Conservation (phyloP, 2,888 invertebrate species). For the Xestobium rufovillosum region DNA sequence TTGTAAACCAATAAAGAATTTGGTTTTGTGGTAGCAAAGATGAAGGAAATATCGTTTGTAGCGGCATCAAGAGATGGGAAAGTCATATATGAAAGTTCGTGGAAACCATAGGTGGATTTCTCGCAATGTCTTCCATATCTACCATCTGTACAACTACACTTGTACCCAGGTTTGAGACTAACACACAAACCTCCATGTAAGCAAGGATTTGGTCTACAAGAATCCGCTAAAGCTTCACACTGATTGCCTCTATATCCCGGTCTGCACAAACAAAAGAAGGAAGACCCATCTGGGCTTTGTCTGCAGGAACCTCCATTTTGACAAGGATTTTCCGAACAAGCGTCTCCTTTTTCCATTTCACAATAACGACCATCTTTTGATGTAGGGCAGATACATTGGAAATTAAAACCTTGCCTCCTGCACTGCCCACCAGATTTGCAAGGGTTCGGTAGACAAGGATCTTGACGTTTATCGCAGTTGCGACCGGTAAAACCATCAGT, state of each 20-base stretch:
- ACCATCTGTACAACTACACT: slow-evolving; percentile 78
- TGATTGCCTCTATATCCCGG: slow-evolving; percentile 86
- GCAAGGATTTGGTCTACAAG: slow-evolving; percentile 91
- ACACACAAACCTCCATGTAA: slow-evolving; percentile 82
- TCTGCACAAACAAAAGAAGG: slow-evolving; percentile 86
- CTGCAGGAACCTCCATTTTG: slow-evolving; percentile 88
- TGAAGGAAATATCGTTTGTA: slow-evolving; percentile 84
- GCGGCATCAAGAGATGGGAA: slow-evolving; percentile 79
- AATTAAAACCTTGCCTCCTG: slow-evolving; percentile 74
- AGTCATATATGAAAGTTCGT: slow-evolving; percentile 81
- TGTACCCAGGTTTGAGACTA: slow-evolving; percentile 80
- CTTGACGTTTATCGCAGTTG: slow-evolving; percentile 77
- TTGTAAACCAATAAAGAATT: slow-evolving; percentile 86
- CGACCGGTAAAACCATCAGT: slow-evolving; percentile 76
- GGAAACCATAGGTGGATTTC: slow-evolving; percentile 82
- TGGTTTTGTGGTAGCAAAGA: slow-evolving; percentile 83
- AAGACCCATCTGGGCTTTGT: slow-evolving; percentile 77
- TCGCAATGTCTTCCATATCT: slow-evolving; percentile 89
- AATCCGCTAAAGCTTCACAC: slow-evolving; percentile 82
- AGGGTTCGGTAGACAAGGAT: slow-evolving; percentile 86
- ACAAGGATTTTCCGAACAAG: slow-evolving; percentile 80
- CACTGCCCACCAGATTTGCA: slow-evolving; percentile 82
- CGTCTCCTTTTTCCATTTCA: slow-evolving; percentile 75
- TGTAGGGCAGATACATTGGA: slow-evolving; percentile 72
- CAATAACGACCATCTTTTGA: slow-evolving; percentile 77